Percentiles rank a stretch among this genome's conserved stretches.
These are phyloP conservation scores for Eulemur coronatus DNA, from an alignment of 2,797 vertebrate species.

Conservation along the genomic window DNA sequence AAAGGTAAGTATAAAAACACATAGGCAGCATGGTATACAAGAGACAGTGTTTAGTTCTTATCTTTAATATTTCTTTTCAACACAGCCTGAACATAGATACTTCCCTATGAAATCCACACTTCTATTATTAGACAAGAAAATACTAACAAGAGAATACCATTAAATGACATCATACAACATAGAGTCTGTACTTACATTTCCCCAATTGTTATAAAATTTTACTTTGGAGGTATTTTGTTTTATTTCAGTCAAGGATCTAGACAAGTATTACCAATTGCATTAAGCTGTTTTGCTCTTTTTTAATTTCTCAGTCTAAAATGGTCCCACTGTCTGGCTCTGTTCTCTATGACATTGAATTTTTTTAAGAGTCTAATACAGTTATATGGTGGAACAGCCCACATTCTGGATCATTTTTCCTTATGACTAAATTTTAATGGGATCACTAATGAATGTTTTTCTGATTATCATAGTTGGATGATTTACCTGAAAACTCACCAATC, in stretches of 20 bases:
- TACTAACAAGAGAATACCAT: not conserved
- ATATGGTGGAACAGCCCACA: not conserved
- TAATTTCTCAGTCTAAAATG: not conserved
- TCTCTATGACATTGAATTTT: not conserved
- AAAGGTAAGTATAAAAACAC: not conserved
- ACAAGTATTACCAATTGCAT: not conserved
- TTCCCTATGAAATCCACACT: not conserved
- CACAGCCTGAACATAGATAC: not conserved
- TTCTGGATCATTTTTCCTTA: not conserved
- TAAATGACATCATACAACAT: not conserved
- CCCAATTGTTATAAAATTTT: not conserved
- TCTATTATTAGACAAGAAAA: not conserved
- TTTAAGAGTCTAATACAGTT: not conserved
- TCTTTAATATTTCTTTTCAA: not conserved
- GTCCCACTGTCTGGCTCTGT: not conserved
- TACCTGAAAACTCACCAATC: conserved; percentile 98
- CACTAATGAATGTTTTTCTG: conserved; percentile 14
- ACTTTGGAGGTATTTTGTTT: not conserved
- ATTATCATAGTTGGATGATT: conserved; percentile 91
- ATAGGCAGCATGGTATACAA: not conserved
- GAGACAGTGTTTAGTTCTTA: not conserved
- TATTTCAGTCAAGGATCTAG: not conserved
- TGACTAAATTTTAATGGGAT: not conserved
- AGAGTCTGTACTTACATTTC: not conserved
- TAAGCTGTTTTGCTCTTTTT: not conserved